Percentiles rank a stretch among this genome's conserved stretches.
Evolutionary conservation across 2,113 vertebrate genomes (phyloP).

Genomic region (Dicentrarchus labrax): DNA sequence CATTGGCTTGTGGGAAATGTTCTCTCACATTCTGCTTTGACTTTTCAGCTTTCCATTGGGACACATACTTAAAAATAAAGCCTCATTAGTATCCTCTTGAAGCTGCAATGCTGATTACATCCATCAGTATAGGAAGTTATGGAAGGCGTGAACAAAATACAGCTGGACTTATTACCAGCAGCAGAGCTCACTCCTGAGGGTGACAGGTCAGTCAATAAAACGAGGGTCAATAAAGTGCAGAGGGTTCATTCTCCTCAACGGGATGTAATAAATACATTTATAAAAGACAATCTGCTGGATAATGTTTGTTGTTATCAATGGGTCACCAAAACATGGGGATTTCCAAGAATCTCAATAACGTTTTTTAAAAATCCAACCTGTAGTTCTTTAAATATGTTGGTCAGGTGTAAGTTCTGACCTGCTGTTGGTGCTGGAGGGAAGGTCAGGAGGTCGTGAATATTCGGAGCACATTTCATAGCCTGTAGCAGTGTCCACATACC

Average conservation of each 20-base stretch:
- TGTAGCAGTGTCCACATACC: background rate
- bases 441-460: slow-evolving; percentile 42
- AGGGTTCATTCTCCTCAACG: no score
- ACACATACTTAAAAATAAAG: background rate
- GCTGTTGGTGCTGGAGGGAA: slow-evolving; percentile 6
- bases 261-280: no score
- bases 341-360: no score
- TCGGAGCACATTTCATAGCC: background rate
- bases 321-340: no score
- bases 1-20: no score
- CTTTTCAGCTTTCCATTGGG: background rate
- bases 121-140: no score
- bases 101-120: background rate
- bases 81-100: background rate
- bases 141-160: background rate
- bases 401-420: background rate
- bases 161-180: background rate
- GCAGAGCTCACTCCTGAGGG: background rate
- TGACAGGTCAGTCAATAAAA: no score
- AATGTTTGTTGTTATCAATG: no score
- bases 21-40: background rate
- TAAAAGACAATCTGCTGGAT: no score
- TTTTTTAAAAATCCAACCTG: no score
- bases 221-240: no score
- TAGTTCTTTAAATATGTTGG: background rate